Conservation (phyloP, 2,113 vertebrate species). For the Carassius auratus region DNA sequence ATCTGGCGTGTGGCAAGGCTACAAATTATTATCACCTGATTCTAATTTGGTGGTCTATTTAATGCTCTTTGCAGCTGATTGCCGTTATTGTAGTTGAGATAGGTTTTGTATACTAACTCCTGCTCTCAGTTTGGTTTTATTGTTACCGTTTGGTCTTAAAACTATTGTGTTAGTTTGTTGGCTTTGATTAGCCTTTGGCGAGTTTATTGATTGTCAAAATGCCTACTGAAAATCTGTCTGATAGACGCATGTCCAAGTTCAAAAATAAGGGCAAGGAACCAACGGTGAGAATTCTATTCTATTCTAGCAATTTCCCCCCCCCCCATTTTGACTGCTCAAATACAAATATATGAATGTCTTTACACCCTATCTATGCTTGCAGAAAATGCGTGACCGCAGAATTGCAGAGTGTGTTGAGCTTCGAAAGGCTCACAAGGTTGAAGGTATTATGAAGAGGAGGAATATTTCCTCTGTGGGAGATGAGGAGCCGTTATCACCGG, state of each 20-base stretch:
- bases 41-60: conserved; percentile 16
- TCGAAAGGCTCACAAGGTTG: conserved; percentile 84
- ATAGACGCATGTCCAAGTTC: conserved; percentile 77
- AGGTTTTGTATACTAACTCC: not conserved
- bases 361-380: not conserved
- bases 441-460: conserved; percentile 85
- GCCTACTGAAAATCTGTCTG: conserved; percentile 61
- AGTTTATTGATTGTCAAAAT: conserved; percentile 64
- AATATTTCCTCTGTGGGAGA: conserved; percentile 70
- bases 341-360: not conserved
- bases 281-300: conserved; percentile 70
- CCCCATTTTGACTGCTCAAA: not conserved
- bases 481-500: conserved; percentile 64
- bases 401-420: conserved; percentile 77
- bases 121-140: not conserved
- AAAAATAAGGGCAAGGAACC: conserved; percentile 88
- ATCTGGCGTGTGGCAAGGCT: not conserved
- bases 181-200: not conserved
- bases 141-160: not conserved
- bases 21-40: conserved; percentile 46
- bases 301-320: not conserved
- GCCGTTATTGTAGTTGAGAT: not conserved
- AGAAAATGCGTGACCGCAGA: conserved; percentile 82
- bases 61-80: not conserved
- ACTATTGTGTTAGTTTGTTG: not conserved